A percentile compares a stretch with the other conserved stretches of the same genome.
Conservation (phyloP, 2,888 invertebrate genomes). For the Lasius platythorax region DNA sequence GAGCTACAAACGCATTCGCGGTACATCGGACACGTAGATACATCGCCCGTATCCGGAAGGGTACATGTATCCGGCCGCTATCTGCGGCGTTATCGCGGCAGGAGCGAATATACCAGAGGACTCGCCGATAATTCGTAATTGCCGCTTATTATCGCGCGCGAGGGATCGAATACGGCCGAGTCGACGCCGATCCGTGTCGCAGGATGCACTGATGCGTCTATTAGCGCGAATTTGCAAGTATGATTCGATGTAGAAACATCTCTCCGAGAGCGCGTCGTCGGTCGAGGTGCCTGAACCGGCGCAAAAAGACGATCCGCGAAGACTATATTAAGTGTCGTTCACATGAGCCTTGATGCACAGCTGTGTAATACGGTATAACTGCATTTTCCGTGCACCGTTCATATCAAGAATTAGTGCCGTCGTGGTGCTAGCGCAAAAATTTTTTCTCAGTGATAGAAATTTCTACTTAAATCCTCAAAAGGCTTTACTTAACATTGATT, state of each 20-base stretch:
- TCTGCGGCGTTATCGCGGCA: slow-evolving; percentile 73
- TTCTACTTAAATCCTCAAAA: background rate
- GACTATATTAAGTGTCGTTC: slow-evolving; percentile 29
- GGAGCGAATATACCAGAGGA: slow-evolving; percentile 73
- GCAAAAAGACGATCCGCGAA: slow-evolving; percentile 24
- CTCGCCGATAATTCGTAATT: slow-evolving; percentile 82
- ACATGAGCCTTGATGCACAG: background rate
- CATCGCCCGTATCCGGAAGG: slow-evolving; percentile 78
- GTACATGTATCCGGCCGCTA: slow-evolving; percentile 75
- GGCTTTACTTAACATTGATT: background rate
- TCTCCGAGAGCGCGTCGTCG: slow-evolving; percentile 18
- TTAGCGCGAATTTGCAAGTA: slow-evolving; percentile 83
- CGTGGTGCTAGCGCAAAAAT: background rate
- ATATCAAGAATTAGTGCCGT: slow-evolving; percentile 4
- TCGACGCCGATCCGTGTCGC: slow-evolving; percentile 78
- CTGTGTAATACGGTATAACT: slow-evolving; percentile 6
- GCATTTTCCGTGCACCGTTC: background rate
- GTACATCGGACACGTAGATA: slow-evolving; percentile 14
- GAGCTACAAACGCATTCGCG: slow-evolving; percentile 35
- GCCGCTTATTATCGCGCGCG: slow-evolving; percentile 75
- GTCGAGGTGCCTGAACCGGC: slow-evolving; percentile 23
- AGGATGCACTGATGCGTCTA: slow-evolving; percentile 82
- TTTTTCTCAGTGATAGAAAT: background rate
- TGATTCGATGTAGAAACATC: slow-evolving; percentile 77
- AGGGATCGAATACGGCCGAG: slow-evolving; percentile 72